These are phyloP conservation scores for Acleris holmiana DNA, from an alignment of 2,888 invertebrate genomes.

Conservation along the genomic window DNA sequence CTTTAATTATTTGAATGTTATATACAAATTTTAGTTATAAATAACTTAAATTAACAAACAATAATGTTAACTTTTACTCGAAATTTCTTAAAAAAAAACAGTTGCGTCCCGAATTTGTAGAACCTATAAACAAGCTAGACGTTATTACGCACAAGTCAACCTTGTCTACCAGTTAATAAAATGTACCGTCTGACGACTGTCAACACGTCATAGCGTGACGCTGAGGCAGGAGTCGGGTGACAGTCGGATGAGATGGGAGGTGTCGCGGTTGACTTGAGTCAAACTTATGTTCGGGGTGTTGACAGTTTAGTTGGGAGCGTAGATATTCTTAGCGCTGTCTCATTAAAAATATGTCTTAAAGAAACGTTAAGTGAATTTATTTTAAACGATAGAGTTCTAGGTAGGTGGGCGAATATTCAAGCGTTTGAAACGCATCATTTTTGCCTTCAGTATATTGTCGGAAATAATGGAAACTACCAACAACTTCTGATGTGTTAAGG, in stretches of 20 bases:
- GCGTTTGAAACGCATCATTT: no score
- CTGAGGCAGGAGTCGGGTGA: conserved; percentile 30
- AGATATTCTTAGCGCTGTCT: conserved; percentile 21
- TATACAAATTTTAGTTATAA: no score
- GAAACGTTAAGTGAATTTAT: background rate
- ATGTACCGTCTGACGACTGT: conserved; percentile 26
- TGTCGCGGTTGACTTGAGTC: conserved; percentile 14
- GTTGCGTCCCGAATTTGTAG: no score
- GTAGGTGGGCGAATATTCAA: no score
- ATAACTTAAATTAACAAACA: no score
- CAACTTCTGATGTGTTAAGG: no score
- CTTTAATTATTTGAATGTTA: no score
- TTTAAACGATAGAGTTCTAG: background rate
- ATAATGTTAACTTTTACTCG: no score
- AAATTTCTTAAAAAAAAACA: no score
- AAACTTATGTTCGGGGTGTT: conserved; percentile 25
- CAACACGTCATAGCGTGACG: conserved; percentile 24
- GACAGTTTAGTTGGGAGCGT: conserved; percentile 20
- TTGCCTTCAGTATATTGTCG: no score
- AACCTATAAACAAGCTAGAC: background rate
- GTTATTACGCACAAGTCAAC: conserved; percentile 23
- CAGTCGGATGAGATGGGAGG: conserved; percentile 27
- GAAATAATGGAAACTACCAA: no score
- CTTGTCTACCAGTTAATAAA: conserved; percentile 30
- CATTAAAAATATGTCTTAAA: background rate